These are phyloP conservation scores for Mya arenaria DNA, from an alignment of 1,140 invertebrate species.

Conservation along the genomic window DNA sequence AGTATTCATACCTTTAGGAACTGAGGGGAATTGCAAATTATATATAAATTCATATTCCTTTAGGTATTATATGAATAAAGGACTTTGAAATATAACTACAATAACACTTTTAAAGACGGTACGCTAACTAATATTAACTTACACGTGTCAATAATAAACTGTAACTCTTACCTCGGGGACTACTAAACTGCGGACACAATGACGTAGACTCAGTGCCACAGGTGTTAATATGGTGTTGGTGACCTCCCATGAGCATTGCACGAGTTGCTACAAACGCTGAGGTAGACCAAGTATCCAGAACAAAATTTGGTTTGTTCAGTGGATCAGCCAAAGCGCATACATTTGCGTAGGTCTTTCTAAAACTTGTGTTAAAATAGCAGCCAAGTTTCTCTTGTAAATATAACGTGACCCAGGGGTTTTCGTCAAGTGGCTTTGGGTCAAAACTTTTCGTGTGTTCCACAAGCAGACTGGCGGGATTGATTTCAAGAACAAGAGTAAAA, in stretches of 20 bases:
- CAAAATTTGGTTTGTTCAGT: background rate
- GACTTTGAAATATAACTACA: too few relatives aligned
- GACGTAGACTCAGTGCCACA: background rate
- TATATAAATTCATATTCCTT: too few relatives aligned
- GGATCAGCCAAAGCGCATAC: background rate
- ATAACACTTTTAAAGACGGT: too few relatives aligned
- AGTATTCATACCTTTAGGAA: too few relatives aligned
- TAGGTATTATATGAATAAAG: too few relatives aligned
- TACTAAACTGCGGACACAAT: too few relatives aligned
- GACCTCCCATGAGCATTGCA: background rate
- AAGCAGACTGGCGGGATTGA: background rate
- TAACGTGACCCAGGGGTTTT: conserved; percentile 12
- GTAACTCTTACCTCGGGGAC: too few relatives aligned
- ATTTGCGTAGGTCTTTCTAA: background rate
- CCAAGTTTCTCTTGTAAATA: conserved; percentile 4
- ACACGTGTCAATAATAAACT: too few relatives aligned
- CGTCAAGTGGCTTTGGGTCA: background rate
- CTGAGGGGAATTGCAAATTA: too few relatives aligned
- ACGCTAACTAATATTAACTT: too few relatives aligned
- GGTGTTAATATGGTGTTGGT: background rate
- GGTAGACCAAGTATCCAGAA: background rate
- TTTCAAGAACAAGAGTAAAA: conserved; percentile 14
- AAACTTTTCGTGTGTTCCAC: background rate
- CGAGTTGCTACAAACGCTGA: background rate
- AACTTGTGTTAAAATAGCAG: conserved; percentile 34